Base-by-base conservation (phyloP, 1,140 invertebrate species). In the Physella acuta region DNA sequence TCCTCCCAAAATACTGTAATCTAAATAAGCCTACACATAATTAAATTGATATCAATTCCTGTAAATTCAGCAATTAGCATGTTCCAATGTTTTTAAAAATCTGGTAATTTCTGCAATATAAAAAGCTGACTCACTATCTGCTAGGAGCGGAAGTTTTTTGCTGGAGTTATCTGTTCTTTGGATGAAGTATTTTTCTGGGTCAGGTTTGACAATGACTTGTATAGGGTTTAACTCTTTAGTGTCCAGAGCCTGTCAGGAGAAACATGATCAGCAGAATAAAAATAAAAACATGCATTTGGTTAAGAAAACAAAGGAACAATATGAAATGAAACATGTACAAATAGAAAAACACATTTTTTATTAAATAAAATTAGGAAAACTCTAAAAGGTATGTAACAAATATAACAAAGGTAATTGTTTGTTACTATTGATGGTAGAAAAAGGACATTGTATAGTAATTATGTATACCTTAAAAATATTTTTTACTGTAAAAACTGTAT, bases 181-280 rank as follows among this genome's bases (percentile, higher is more conserved):
- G 4, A 65, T 62, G 65, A 83, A 83, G 65, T 81, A 80, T 71
- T 79, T 75, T 52, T 84, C 76, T 53, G 80, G 72, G 59, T 84
- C 82, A 26, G 81, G 82, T 71, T 82, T 82, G 8, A 73, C 60
- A 14, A 79, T 66, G 2, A 53, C 63, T n/a, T 75, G 64, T 28
- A 79, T 65, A 14, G 75, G 66, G 8, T 68, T 64, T 31, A 84
- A 64, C 20, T 76, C 75, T 37, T 76, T 70, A 2, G 76, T 82
- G n/a, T 78, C 72, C 64, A 83, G 62, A 31, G 79, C 81, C 79
- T 83, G 71, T 72, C 72, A 67, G 20, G 67, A 11, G 52, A 24
- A 63, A 17, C n/a, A n/a, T n/a, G n/a, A 63, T 49, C 5, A 30
- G n/a, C 1, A 44, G 5, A 1, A 3, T 36, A 2, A 5, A 61